Evolutionary conservation across 2,797 vertebrate genomes (phyloP).

Genomic region (Spheniscus humboldti): DNA sequence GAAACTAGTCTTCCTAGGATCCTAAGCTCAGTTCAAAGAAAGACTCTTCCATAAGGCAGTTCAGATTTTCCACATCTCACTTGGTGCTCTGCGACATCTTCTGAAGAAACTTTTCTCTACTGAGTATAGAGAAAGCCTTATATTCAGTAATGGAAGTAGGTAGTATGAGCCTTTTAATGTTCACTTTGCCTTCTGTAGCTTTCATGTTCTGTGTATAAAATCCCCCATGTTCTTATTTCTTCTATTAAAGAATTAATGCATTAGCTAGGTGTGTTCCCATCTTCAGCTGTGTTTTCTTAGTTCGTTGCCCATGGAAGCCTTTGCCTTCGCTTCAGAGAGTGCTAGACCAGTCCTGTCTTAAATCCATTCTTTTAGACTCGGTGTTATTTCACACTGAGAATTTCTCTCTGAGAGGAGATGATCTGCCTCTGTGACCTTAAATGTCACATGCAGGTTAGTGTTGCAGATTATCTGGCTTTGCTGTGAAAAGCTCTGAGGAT

Average conservation of each 20-base stretch:
- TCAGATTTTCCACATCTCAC: neutral
- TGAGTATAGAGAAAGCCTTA: neutral
- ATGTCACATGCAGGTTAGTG: neutral
- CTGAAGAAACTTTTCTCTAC: neutral
- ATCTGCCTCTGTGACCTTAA: neutral
- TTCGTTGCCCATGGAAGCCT: neutral
- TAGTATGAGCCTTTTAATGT: neutral
- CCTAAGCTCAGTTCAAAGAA: neutral
- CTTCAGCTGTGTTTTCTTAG: neutral
- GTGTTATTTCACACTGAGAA: neutral
- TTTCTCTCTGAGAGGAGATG: neutral
- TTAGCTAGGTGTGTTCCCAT: neutral
- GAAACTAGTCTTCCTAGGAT: neutral
- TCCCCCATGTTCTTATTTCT: neutral
- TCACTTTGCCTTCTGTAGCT: neutral
- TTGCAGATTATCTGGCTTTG: constrained; percentile 21
- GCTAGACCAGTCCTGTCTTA: neutral
- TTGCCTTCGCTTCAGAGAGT: neutral
- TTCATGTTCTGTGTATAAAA: neutral
- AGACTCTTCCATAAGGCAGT: neutral
- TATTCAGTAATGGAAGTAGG: neutral
- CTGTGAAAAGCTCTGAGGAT: neutral
- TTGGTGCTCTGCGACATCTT: neutral
- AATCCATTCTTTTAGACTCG: neutral
- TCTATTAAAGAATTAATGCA: neutral